Conservation (phyloP, 2,888 invertebrate genomes). For the Volucella zonaria region DNA sequence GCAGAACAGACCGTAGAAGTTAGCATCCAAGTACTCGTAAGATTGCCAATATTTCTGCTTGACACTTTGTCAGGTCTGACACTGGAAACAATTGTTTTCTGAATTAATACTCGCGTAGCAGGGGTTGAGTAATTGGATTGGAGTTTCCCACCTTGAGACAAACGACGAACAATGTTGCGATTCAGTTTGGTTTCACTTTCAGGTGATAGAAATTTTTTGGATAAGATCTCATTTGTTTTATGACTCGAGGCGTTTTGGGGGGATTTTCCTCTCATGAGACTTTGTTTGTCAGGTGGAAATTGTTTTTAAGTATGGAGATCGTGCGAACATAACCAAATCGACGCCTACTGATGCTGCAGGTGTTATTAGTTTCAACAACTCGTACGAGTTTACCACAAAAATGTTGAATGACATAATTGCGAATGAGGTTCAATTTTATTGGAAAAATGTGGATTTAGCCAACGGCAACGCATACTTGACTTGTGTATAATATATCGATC, state of each 20-base stretch:
- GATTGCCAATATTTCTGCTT: conserved; percentile 12
- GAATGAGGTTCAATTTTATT: too few species aligned
- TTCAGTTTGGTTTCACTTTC: conserved; percentile 43
- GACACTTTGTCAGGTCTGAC: neutral
- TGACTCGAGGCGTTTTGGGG: neutral
- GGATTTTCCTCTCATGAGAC: neutral
- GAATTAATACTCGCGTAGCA: neutral
- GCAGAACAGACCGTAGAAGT: neutral
- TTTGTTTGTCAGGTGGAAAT: neutral
- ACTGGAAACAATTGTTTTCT: conserved; percentile 3
- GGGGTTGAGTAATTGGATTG: conserved; percentile 38
- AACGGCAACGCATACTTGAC: too few species aligned
- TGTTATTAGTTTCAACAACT: too few species aligned
- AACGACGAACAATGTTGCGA: conserved; percentile 16
- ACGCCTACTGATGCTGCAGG: too few species aligned
- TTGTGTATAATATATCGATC: too few species aligned
- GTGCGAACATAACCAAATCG: neutral
- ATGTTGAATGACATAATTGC: too few species aligned
- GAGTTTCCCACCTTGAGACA: conserved; percentile 10
- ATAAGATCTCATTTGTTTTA: conserved; percentile 15
- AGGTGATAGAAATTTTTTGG: neutral
- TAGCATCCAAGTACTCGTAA: neutral
- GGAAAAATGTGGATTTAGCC: too few species aligned
- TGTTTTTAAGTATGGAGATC: neutral
- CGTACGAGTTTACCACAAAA: too few species aligned